Conservation (phyloP, 2,797 vertebrate species). For the Peromyscus aztecus region DNA sequence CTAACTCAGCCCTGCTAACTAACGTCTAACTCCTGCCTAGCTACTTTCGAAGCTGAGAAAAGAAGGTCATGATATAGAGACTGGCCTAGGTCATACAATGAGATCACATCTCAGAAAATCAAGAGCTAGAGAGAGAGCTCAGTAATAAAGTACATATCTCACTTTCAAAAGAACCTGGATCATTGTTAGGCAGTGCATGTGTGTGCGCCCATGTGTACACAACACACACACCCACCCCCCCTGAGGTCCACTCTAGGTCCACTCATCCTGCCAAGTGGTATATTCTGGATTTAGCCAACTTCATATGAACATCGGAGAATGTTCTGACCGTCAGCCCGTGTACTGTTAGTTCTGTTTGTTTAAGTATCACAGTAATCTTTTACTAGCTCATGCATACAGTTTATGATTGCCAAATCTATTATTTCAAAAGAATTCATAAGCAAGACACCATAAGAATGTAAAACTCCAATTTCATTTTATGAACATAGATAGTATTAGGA, state of each 20-base stretch:
- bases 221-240: neutral
- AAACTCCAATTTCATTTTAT: constrained; percentile 14
- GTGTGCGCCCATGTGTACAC: neutral
- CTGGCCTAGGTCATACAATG: neutral
- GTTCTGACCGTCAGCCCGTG: neutral
- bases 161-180: neutral
- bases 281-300: neutral
- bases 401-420: neutral
- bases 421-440: neutral
- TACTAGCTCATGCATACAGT: neutral
- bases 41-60: neutral
- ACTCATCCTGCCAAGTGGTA: neutral
- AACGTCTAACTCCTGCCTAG: neutral
- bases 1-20: neutral
- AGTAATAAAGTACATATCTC: too few relatives aligned
- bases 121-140: neutral
- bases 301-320: neutral
- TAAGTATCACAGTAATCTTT: neutral
- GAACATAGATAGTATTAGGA: neutral
- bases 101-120: neutral
- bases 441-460: constrained; percentile 30
- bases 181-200: neutral
- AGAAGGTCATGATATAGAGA: neutral
- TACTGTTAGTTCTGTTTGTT: neutral
- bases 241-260: neutral